Conservation (phyloP, 2,797 vertebrate species). For the Coracias cyanogaster region DNA sequence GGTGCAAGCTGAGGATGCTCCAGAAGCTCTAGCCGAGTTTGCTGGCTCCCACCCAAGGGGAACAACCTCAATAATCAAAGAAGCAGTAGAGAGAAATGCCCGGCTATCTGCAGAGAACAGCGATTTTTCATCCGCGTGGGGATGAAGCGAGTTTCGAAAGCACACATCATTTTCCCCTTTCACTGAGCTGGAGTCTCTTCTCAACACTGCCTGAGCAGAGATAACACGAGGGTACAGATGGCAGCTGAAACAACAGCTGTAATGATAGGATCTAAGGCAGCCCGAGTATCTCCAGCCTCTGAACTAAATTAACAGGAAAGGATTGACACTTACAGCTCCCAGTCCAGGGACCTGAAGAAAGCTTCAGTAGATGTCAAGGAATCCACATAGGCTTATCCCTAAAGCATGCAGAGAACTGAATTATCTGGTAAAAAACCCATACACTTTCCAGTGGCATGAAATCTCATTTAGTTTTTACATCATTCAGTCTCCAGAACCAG, state of each 20-base stretch:
- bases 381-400: not conserved
- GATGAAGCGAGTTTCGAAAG: not conserved
- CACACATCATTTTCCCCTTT: conserved; percentile 10
- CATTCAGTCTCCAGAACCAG: not conserved
- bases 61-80: conserved; percentile 27
- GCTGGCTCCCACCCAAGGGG: conserved; percentile 9
- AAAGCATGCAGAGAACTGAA: not conserved
- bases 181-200: not conserved
- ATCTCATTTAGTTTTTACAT: conserved; percentile 35
- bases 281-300: not conserved
- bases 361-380: conserved; percentile 22
- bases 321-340: not conserved
- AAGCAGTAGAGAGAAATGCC: not conserved
- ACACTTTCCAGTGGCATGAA: not conserved
- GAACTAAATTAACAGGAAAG: conserved; percentile 51
- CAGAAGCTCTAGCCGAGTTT: not conserved
- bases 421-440: not conserved
- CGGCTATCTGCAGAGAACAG: not conserved
- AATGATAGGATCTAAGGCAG: conserved; percentile 45
- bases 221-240: not conserved
- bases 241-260: conserved; percentile 60
- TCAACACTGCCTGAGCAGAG: not conserved
- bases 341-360: not conserved
- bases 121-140: not conserved
- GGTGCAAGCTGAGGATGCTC: conserved; percentile 1